phyloP scores from a whole-genome alignment of 2,113 vertebrate genomes.

The Xiphophorus hellerii region DNA sequence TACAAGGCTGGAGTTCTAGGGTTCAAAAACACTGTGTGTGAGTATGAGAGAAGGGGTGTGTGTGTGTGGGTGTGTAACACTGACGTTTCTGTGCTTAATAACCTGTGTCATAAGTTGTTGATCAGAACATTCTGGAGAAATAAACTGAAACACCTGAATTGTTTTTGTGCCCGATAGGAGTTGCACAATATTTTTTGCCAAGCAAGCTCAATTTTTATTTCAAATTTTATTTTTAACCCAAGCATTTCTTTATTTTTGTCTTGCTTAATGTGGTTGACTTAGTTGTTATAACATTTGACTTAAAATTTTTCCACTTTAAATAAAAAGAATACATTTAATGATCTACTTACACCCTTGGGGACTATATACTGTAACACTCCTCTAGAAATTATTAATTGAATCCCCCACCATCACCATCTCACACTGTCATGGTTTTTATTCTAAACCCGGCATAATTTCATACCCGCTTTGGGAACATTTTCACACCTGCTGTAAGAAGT shows the following conservation, averaged over 20 bases:
- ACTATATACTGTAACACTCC: neutral
- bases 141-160: slow-evolving; percentile 28
- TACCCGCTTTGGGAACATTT: neutral
- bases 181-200: slow-evolving; percentile 9
- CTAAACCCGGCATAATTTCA: neutral
- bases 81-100: slow-evolving; percentile 52
- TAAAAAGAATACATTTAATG: neutral
- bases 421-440: neutral
- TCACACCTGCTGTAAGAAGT: neutral
- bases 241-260: neutral
- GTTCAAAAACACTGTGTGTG: slow-evolving; percentile 64
- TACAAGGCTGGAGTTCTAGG: slow-evolving; percentile 78
- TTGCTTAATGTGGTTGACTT: neutral
- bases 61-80: slow-evolving; percentile 19
- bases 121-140: slow-evolving; percentile 59
- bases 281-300: neutral
- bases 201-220: slow-evolving; percentile 4
- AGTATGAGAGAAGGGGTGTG: slow-evolving; percentile 35
- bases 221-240: no score
- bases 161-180: slow-evolving; percentile 5
- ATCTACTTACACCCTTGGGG: neutral
- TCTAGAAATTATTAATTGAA: neutral
- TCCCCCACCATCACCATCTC: neutral
- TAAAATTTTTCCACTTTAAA: neutral
- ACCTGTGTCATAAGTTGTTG: slow-evolving; percentile 68